Percentiles rank a stretch among this genome's conserved stretches.
phyloP scores from a whole-genome alignment of 2,797 vertebrate genomes.

The Phyllotis vaccarum region DNA sequence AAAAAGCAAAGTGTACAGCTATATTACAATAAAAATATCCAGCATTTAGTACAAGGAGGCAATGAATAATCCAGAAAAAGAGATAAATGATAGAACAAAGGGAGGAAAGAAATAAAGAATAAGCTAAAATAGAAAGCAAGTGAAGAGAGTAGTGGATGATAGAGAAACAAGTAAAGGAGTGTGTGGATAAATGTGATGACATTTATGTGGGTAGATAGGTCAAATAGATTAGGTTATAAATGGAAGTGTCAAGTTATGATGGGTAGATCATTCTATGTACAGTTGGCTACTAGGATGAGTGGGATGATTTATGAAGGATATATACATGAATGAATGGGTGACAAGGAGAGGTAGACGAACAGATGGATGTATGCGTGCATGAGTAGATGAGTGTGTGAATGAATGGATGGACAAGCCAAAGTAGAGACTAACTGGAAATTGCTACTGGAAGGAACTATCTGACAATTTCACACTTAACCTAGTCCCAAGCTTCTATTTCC shows the following conservation, averaged over 20 bases:
- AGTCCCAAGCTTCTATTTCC: background rate
- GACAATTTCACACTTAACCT: background rate
- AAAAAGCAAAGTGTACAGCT: background rate
- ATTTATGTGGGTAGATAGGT: background rate
- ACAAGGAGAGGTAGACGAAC: background rate
- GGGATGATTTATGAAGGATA: background rate
- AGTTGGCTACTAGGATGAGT: background rate
- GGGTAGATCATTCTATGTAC: background rate
- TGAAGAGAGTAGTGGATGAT: background rate
- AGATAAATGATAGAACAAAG: background rate
- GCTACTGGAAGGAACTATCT: background rate
- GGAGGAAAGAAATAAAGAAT: background rate
- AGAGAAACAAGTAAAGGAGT: no score
- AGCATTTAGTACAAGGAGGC: background rate
- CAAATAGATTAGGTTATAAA: background rate
- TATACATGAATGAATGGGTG: background rate
- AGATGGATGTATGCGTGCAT: background rate
- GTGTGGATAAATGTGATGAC: background rate
- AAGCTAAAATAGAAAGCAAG: background rate
- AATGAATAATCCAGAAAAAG: background rate
- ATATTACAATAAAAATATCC: background rate
- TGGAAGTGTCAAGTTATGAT: no score
- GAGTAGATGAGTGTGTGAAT: background rate
- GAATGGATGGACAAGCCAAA: background rate
- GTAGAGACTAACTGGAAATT: background rate